Base-by-base conservation (phyloP, 2,113 vertebrate species). In the Candoia aspera region DNA sequence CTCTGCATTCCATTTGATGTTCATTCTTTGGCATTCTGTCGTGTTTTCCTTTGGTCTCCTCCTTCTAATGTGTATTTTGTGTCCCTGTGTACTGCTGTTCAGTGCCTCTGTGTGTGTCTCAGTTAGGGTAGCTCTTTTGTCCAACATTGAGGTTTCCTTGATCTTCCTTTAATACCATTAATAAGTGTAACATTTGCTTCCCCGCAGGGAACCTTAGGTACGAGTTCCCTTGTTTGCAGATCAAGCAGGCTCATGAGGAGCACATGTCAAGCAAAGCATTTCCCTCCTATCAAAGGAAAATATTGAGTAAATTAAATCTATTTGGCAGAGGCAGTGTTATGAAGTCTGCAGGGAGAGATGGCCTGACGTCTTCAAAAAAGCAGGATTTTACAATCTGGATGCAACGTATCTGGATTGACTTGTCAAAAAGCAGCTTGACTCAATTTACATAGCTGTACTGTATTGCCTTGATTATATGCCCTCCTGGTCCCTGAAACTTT, bases 1-100 rank as follows among this genome's bases (percentile, higher is more conserved):
- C 0, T 9, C 87, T 85, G 58, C 83, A 11, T 88, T 62, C 62
- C 94, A 88, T 92, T 84, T 89, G 42, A 29, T 46, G 91, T 29
- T 90, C 89, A 21, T 13, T 0, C 94, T 91, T 88, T 21, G 17
- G 93, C 85, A 92, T 29, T 29, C 0, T 86, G 33, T 90, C 6
- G 55, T 85, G 29, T 92, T 4, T 54, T 26, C 89, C 91, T 58
- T 91, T 58, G 83, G 64, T 55, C 1, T 49, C 19, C 10, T 12
- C 1, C 23, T 53, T 79, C 19, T 87, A 42, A 0, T 19, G 62
- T 58, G 12, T 12, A 46, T 23, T 46, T 15, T 91, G 92, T 95
- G 93, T 29, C 33, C 86, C 92, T 92, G 29, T 15, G 33, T 46
- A 12, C 24, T 64, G 68, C n/a, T 17, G 15, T 79, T 37, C 2